Percentiles rank a stretch among this genome's conserved stretches.
Evolutionary conservation across 2,888 invertebrate species (phyloP).

Genomic region (Pristionchus japonicus): DNA sequence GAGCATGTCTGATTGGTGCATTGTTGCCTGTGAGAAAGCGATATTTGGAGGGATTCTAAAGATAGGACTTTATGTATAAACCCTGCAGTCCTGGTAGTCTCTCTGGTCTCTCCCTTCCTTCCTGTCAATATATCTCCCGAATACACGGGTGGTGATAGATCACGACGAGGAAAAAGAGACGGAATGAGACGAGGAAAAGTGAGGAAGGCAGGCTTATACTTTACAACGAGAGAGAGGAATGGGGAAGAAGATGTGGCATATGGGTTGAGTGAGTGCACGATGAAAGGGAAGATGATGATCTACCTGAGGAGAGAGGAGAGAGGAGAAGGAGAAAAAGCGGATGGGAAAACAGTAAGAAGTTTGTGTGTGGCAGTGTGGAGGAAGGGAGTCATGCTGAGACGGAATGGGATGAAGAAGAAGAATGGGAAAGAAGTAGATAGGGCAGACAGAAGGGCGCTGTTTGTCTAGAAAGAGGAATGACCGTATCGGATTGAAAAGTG

Average conservation of each 20-base stretch:
- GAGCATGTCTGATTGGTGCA: not conserved
- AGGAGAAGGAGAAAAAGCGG: not conserved
- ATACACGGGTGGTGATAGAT: slow-evolving; percentile 27
- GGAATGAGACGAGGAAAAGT: slow-evolving; percentile 11
- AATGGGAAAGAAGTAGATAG: not conserved
- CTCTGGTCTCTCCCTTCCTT: not conserved
- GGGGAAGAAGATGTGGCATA: slow-evolving; percentile 14
- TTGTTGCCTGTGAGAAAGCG: not conserved
- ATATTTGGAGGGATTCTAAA: not conserved
- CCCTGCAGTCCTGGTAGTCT: not conserved
- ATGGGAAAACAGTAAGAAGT: not conserved
- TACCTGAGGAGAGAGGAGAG: not conserved
- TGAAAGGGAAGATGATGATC: slow-evolving; percentile 21
- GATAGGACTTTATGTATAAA: no score
- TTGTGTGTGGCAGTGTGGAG: slow-evolving; percentile 8
- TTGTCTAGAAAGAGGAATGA: not conserved
- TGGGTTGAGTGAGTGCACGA: not conserved
- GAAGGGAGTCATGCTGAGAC: not conserved
- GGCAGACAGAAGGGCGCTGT: slow-evolving; percentile 13
- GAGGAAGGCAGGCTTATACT: slow-evolving; percentile 13
- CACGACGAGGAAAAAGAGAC: slow-evolving; percentile 25
- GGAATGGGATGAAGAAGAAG: slow-evolving; percentile 18
- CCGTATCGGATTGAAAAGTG: not conserved
- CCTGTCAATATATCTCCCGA: slow-evolving; percentile 5
- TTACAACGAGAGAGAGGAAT: slow-evolving; percentile 21